Percentiles rank a stretch among this genome's conserved stretches.
phyloP scores from a whole-genome alignment of 2,113 vertebrate genomes.

The Marmota flaviventris region DNA sequence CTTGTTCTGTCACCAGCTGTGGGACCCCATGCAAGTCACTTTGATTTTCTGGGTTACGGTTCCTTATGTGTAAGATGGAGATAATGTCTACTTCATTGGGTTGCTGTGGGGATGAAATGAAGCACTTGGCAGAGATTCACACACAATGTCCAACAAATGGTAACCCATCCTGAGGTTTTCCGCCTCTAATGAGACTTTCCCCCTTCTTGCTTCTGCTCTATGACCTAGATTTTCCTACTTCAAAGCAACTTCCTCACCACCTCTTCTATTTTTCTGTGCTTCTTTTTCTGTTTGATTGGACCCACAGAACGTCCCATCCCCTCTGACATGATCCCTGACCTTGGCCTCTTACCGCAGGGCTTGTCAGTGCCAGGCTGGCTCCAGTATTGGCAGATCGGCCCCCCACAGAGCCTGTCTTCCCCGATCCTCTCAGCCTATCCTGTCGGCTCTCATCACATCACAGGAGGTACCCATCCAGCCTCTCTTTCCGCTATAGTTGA shows the following conservation, averaged over 20 bases:
- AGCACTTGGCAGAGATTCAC: neutral
- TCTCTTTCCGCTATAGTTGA: neutral
- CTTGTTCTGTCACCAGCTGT: neutral
- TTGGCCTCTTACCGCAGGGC: constrained; percentile 78
- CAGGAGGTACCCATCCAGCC: neutral
- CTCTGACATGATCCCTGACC: constrained; percentile 62
- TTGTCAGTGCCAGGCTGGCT: constrained; percentile 69
- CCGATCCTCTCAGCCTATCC: neutral
- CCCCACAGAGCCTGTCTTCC: neutral
- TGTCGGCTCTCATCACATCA: constrained; percentile 72
- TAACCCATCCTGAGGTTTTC: neutral
- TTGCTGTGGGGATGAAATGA: constrained; percentile 6
- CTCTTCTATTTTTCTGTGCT: neutral
- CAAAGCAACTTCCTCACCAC: neutral
- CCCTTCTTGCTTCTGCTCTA: neutral
- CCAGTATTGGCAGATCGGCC: constrained; percentile 74
- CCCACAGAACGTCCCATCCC: neutral
- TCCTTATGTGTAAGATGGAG: neutral
- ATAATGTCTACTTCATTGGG: neutral
- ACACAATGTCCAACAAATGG: neutral
- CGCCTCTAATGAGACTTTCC: neutral
- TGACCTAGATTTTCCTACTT: neutral
- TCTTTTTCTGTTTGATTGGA: constrained; percentile 4
- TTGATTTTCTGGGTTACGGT: constrained; percentile 18
- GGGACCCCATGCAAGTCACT: neutral